phyloP scores from a whole-genome alignment of 2,888 invertebrate genomes.

The Leistus spinibarbis region DNA sequence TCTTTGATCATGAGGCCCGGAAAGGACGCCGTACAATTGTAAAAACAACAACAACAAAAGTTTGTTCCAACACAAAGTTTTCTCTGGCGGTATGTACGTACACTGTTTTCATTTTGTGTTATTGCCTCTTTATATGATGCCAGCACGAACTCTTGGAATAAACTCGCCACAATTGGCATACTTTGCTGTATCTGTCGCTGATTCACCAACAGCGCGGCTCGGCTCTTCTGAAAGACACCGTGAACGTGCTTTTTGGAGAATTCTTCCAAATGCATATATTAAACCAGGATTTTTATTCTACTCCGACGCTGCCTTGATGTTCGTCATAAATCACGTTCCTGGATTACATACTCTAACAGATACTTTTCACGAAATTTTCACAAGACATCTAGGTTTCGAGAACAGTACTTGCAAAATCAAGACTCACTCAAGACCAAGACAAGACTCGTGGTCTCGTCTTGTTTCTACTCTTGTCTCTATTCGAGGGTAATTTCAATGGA shows the following conservation, averaged over 20 bases:
- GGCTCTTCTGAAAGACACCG: neutral
- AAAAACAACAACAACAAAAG: neutral
- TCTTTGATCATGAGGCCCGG: slow-evolving; percentile 22
- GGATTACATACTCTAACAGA: neutral
- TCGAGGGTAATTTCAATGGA: neutral
- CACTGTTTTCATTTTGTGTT: neutral
- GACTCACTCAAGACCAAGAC: no score
- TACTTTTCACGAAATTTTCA: no score
- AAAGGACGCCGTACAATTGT: neutral
- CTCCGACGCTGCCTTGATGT: no score
- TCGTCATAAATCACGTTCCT: neutral
- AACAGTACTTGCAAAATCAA: no score
- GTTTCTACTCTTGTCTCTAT: no score
- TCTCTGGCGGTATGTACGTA: neutral
- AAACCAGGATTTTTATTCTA: neutral
- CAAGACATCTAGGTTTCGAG: no score
- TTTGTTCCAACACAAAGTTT: neutral
- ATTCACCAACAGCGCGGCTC: neutral
- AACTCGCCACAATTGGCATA: neutral
- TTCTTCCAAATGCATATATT: neutral
- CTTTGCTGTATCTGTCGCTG: neutral
- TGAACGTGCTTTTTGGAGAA: neutral
- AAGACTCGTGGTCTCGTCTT: no score
- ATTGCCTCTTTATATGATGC: neutral
- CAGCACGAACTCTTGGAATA: neutral